A percentile compares a stretch with the other conserved stretches of the same genome.
Conservation (phyloP, 2,888 invertebrate genomes). For the Reticulitermes lucifugus region DNA sequence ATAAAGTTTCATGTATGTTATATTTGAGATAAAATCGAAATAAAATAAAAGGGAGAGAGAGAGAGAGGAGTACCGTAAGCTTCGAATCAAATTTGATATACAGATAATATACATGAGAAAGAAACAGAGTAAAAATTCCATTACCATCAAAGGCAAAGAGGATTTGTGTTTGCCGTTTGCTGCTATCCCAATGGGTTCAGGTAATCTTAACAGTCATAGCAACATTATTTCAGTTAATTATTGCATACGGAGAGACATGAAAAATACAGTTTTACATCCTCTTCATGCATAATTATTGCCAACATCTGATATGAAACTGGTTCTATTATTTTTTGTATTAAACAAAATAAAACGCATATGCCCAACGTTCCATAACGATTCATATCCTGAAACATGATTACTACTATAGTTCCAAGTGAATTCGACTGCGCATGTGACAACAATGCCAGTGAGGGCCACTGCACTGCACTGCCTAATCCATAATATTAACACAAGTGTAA, state of each 20-base stretch:
- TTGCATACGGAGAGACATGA: constrained; percentile 40
- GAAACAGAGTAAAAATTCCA: constrained; percentile 31
- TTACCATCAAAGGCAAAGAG: constrained; percentile 33
- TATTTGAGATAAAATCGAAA: constrained; percentile 37
- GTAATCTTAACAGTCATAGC: constrained; percentile 41
- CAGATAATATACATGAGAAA: constrained; percentile 33
- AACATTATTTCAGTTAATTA: constrained; percentile 41
- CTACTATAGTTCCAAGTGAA: constrained; percentile 27
- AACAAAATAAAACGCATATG: constrained; percentile 39
- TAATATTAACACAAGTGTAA: too few relatives aligned
- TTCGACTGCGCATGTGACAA: constrained; percentile 36
- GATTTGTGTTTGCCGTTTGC: constrained; percentile 13
- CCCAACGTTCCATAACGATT: constrained; percentile 41
- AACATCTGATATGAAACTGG: constrained; percentile 48
- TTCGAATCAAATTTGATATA: constrained; percentile 43
- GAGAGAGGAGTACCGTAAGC: constrained; percentile 19
- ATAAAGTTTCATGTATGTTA: constrained; percentile 16
- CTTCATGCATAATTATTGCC: constrained; percentile 50
- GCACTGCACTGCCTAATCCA: constrained; percentile 33
- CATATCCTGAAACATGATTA: constrained; percentile 41
- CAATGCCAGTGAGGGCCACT: not conserved
- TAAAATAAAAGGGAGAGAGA: constrained; percentile 27
- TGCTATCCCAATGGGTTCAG: constrained; percentile 2
- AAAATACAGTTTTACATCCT: constrained; percentile 46
- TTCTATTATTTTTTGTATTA: constrained; percentile 31